Evolutionary conservation across 2,888 invertebrate species (phyloP).

Genomic region (Xanthorhoe spadicearia): DNA sequence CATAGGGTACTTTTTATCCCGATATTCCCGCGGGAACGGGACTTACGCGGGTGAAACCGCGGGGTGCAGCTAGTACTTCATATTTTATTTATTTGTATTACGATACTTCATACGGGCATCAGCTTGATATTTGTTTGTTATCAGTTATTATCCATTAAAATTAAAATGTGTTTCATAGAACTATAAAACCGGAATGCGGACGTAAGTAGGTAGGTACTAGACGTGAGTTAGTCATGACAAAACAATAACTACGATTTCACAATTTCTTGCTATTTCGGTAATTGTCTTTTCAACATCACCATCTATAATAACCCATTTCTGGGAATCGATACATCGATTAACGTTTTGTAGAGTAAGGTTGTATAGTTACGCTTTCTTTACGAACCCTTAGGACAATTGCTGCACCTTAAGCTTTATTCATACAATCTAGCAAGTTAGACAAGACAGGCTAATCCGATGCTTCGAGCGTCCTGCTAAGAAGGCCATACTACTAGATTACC

Average conservation of each 20-base stretch:
- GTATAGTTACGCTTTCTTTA: too few relatives aligned
- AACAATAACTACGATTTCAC: neutral
- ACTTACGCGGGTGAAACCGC: too few relatives aligned
- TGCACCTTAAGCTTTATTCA: neutral
- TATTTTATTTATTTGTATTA: neutral
- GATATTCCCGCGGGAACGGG: too few relatives aligned
- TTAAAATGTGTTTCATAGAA: slow-evolving; percentile 8
- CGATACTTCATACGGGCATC: neutral
- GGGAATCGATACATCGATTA: too few relatives aligned
- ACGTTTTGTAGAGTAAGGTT: too few relatives aligned
- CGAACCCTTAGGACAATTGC: neutral
- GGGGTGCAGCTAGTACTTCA: too few relatives aligned
- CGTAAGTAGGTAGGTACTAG: slow-evolving; percentile 3
- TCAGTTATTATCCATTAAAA: slow-evolving; percentile 1
- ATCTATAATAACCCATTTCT: too few relatives aligned
- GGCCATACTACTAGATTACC: slow-evolving; percentile 5
- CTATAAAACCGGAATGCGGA: slow-evolving; percentile 19
- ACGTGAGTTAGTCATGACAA: neutral
- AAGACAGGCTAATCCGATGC: neutral
- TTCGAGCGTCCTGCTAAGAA: slow-evolving; percentile 12
- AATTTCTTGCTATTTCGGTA: neutral
- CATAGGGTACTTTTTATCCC: too few relatives aligned
- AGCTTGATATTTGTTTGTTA: slow-evolving; percentile 10
- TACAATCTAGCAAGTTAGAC: neutral
- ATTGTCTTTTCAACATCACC: neutral